Evolutionary conservation across 2,888 invertebrate genomes (phyloP), one percentile per base, ranked within the genome.

Genomic region (Taenaris catops): DNA sequence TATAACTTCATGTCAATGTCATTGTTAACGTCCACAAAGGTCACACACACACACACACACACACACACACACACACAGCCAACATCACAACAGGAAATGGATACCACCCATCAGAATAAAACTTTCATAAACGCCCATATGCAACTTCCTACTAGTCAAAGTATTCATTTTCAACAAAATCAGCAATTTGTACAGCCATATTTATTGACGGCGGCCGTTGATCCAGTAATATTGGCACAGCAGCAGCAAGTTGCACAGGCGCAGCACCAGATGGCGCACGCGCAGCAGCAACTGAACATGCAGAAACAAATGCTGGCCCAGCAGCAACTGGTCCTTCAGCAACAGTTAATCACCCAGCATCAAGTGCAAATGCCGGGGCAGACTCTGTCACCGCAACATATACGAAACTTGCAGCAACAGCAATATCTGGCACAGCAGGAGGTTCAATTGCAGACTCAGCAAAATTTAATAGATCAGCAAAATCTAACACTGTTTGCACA

Each of bases 401-500:
- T 80, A 7, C 60, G 81, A 16, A 78, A 78, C 33, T 57, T 84
- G 8, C 81, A 81, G 47, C 80, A 84, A 24, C 89, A 89, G 38
- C 88, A 88, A 49, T 87, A 83, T 48, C 63, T 87, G 32, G 76
- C 83, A 0, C 89, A 88, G 34, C 88, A 88, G 49, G 88, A 87
- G 47, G 55, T 78, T 20, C 80, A 87, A 33, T 63, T 88, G 7
- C 89, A 89, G 35, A 80, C 81, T 7, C 88, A 89, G 41, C 89
- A 89, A 45, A 89, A 89, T 49, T 74, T 87, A 17, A 83, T 89
- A 29, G 89, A 89, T 48, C 90, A 89, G 49, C 87, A 88, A 53
- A 87, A 84, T 31, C 63, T 89, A 18, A 79, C 88, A 0, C 71
- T 88, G 23, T 63, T 88, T 14, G 80, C 89, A 0, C 81, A 87